Base-by-base conservation (phyloP, 2,113 vertebrate genomes). In the Trochalopteron elliotii region DNA sequence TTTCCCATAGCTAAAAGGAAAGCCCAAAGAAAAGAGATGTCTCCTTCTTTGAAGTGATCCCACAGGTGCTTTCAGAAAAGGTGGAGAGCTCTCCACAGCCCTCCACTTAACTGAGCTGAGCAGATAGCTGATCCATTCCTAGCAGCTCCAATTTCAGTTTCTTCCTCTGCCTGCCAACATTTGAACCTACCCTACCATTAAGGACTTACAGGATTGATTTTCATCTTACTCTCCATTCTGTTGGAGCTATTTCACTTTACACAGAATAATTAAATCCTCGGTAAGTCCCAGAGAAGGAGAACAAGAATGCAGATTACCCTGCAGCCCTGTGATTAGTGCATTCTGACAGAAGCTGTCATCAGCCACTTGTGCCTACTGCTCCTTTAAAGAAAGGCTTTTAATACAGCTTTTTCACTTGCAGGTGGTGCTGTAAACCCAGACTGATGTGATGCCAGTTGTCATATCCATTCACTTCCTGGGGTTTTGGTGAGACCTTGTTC, bases 201-300 rank as follows among this genome's bases (percentile, higher is more conserved):
- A 88, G 68, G 79, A 90, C 59, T 86, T 88, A 83, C 27, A 81
- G 95, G 42, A 94, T 90, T 92, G 91, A 93, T 94, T 95, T 93
- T 89, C 56, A 28, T 92, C 80, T 71, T 70, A 35, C 56, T 93
- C 68, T 80, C 33, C 19, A 28, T 56, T 89, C 68, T 86, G 42
- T 20, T 90, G 86, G 83, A 94, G 60, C 71, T 74, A n/a, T 95
- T 95, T 77, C 76, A 86, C 88, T 88, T 93, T 93, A 74, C 60
- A 74, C 31, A 89, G 92, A 92, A 74, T 90, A 96, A 95, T 96
- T 94, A 94, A 96, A 95, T 90, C 86, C 89, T 78, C 2, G 0
- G 60, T 83, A 70, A 92, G n/a, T 40, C 83, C 75, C 64, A 83
- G 68, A 92, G 83, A 90, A 80, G 71, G 79, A 88, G 94, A 93